Evolutionary conservation across 2,888 invertebrate genomes (phyloP).

Genomic region (Leptarthrus brevirostris): DNA sequence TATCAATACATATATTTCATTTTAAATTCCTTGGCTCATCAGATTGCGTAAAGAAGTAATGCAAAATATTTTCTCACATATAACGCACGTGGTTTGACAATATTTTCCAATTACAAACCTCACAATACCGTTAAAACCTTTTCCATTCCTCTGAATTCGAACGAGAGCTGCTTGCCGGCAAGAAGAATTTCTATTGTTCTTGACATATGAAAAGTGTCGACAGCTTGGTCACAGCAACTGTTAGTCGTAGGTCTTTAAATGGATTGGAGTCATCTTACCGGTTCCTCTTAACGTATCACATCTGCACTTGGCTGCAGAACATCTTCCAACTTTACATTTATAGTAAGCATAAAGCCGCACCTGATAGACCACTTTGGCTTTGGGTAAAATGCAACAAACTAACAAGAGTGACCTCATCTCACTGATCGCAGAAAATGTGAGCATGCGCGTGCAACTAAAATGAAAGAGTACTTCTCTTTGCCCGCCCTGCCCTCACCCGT

Average conservation of each 20-base stretch:
- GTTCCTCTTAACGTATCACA: neutral
- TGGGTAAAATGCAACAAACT: neutral
- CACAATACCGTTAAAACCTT: slow-evolving; percentile 34
- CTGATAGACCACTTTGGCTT: slow-evolving; percentile 1
- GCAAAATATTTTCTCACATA: slow-evolving; percentile 5
- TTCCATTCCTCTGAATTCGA: neutral
- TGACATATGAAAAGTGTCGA: slow-evolving; percentile 48
- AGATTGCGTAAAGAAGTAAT: no score
- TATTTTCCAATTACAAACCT: neutral
- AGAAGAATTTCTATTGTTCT: slow-evolving; percentile 49
- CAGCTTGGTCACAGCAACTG: slow-evolving; percentile 33
- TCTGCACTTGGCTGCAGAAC: slow-evolving; percentile 9
- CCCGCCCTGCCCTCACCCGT: neutral
- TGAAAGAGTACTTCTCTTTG: neutral
- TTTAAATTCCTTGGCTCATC: no score
- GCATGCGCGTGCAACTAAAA: slow-evolving; percentile 2
- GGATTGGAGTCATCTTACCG: slow-evolving; percentile 32
- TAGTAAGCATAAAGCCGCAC: slow-evolving; percentile 13
- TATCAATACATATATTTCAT: no score
- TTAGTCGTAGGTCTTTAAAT: slow-evolving; percentile 37
- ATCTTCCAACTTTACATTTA: neutral
- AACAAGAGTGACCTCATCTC: slow-evolving; percentile 3
- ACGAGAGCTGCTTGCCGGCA: slow-evolving; percentile 1
- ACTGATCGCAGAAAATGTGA: neutral
- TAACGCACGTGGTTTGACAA: slow-evolving; percentile 16